phyloP scores from a whole-genome alignment of 2,797 vertebrate genomes.

The Microctenopoma lineatum region DNA sequence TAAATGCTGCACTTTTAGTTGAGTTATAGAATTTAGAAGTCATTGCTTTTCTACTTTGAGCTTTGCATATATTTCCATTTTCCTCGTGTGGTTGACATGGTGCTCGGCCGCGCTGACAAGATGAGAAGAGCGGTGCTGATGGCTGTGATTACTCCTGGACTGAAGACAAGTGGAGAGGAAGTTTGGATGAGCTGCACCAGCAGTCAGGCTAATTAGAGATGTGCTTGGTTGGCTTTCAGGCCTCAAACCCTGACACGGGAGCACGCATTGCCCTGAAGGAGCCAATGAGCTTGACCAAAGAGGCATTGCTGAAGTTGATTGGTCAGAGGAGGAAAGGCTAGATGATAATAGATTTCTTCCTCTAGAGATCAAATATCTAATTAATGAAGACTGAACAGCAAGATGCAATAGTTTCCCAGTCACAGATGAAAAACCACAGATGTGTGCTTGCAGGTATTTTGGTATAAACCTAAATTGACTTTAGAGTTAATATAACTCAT shows the following conservation, averaged over 20 bases:
- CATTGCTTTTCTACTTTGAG: conserved; percentile 23
- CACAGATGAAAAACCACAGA: conserved; percentile 2
- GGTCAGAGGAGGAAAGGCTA: conserved; percentile 31
- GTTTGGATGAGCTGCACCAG: conserved; percentile 58
- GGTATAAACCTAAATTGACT: conserved; percentile 5
- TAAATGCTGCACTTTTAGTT: conserved; percentile 37
- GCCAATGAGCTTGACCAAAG: conserved; percentile 44
- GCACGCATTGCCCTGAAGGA: conserved; percentile 43
- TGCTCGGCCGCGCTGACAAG: conserved; percentile 46
- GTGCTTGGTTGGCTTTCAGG: conserved; percentile 56
- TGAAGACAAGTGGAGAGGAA: conserved; percentile 42
- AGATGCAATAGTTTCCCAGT: conserved; percentile 12
- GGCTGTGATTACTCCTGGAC: conserved; percentile 77
- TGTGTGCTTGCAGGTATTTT: neutral
- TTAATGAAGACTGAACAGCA: conserved; percentile 23
- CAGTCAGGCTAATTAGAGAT: conserved; percentile 65
- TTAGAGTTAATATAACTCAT: neutral
- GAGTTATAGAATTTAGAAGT: conserved; percentile 34
- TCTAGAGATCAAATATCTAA: conserved; percentile 41
- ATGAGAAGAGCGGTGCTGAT: conserved; percentile 62
- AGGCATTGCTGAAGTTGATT: conserved; percentile 59
- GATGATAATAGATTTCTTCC: conserved; percentile 26
- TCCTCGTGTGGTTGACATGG: conserved; percentile 54
- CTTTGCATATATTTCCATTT: conserved; percentile 67
- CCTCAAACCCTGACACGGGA: conserved; percentile 51